Conservation (phyloP, 2,888 invertebrate species). For the Andrena bicolor region DNA sequence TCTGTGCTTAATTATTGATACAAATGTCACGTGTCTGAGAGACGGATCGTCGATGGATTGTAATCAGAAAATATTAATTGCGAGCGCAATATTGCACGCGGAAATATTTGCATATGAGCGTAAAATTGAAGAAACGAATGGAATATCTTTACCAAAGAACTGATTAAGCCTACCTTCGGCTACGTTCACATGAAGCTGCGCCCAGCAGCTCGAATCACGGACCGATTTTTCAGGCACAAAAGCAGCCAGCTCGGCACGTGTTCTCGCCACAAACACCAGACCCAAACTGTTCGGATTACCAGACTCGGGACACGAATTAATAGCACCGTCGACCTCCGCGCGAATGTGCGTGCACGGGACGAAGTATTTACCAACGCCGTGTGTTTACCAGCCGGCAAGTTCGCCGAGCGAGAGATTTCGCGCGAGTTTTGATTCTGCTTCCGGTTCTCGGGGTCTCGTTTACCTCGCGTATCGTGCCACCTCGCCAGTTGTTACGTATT, state of each 20-base stretch:
- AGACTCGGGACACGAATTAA: slow-evolving; percentile 37
- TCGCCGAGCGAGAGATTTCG: slow-evolving; percentile 66
- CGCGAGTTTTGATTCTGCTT: slow-evolving; percentile 72
- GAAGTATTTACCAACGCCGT: slow-evolving; percentile 12
- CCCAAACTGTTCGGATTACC: slow-evolving; percentile 3
- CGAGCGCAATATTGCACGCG: background rate
- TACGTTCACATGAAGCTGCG: background rate
- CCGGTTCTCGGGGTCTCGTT: slow-evolving; percentile 52
- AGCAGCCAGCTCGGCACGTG: background rate
- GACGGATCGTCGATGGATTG: slow-evolving; percentile 21
- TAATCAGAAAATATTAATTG: background rate
- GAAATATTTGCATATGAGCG: background rate
- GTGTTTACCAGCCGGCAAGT: slow-evolving; percentile 31
- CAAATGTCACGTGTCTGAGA: slow-evolving; percentile 17
- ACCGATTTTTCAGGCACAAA: background rate
- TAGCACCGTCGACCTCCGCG: slow-evolving; percentile 3
- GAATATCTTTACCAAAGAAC: background rate
- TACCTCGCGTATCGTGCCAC: slow-evolving; percentile 42
- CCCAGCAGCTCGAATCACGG: background rate
- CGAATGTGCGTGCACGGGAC: slow-evolving; percentile 5
- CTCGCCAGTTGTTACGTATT: slow-evolving; percentile 53
- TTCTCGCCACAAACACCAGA: background rate
- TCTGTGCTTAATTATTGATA: slow-evolving; percentile 35
- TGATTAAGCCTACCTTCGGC: background rate
- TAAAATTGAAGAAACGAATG: too few species aligned